Evolutionary conservation across 1,140 invertebrate genomes (phyloP).

Genomic region (Platyura marginata): DNA sequence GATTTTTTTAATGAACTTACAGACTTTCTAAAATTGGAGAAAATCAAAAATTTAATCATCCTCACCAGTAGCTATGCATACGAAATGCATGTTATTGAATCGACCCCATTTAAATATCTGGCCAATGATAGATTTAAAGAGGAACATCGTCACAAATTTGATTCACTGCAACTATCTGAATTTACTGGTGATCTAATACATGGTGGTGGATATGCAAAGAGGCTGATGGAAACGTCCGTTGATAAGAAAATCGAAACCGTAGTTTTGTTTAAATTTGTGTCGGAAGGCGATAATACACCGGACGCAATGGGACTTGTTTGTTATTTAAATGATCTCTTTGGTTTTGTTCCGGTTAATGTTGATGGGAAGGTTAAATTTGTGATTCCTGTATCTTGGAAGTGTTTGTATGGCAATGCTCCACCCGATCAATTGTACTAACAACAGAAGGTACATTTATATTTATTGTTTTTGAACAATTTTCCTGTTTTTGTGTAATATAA

Average conservation of each 20-base stretch:
- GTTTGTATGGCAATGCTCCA: slow-evolving; percentile 19
- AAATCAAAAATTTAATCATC: slow-evolving; percentile 34
- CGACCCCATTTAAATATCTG: slow-evolving; percentile 33
- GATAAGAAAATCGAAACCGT: slow-evolving; percentile 25
- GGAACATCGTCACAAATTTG: slow-evolving; percentile 18
- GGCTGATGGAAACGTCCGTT: slow-evolving; percentile 30
- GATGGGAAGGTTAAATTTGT: slow-evolving; percentile 9
- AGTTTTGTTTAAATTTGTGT: slow-evolving; percentile 42
- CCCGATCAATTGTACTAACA: slow-evolving; percentile 2
- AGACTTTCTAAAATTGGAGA: slow-evolving; percentile 26
- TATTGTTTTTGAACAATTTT: too few species aligned
- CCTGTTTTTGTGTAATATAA: too few species aligned
- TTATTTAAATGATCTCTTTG: slow-evolving; percentile 33
- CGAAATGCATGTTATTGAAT: slow-evolving; percentile 38
- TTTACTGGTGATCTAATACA: slow-evolving; percentile 23
- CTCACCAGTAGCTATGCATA: slow-evolving; percentile 46
- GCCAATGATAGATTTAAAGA: slow-evolving; percentile 15
- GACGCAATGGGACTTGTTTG: slow-evolving; percentile 36
- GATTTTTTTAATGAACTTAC: slow-evolving; percentile 34
- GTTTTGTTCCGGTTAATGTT: slow-evolving; percentile 19
- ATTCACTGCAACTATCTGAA: slow-evolving; percentile 23
- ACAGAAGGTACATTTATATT: too few species aligned
- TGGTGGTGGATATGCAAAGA: slow-evolving; percentile 36
- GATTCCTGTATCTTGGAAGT: slow-evolving; percentile 20
- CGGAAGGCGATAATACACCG: slow-evolving; percentile 50